Base-by-base conservation (phyloP, 2,888 invertebrate genomes). In the Archips xylosteana region DNA sequence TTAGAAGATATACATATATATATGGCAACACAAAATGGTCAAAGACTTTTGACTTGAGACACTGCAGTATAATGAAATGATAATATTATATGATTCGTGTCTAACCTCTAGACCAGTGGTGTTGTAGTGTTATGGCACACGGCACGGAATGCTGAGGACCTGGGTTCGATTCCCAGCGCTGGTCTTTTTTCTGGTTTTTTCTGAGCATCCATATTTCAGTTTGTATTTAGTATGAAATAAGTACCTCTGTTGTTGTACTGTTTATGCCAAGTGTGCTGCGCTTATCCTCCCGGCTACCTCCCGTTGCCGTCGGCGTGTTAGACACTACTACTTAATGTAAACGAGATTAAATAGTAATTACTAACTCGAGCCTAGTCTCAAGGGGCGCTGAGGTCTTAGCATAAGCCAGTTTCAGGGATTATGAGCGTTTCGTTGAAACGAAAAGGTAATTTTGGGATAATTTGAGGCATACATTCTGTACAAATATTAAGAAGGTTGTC, bases 321-420 rank as follows among this genome's bases (percentile, higher is more conserved):
- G 32, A 57, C 57, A 57, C 57, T 57, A 57, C 54, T 32, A 32
- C 57, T 57, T 57, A 57, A 57, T 57, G 57, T 57, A 57, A 57
- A 57, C 57, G 32, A 32, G 57, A 57, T 57, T 57, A 57, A 61
- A 36, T 61, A 61, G 61, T 39, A 61, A 61, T 61, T 61, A 36
- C 61, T 39, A 61, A 39, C 36, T 57, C 57, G 4, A 32, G 57
- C 57, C 57, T 57, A 57, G 57, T 57, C 57, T 57, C 57, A 12
- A 8, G 57, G 32, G 57, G 32, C 51, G 8, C 23, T 15, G 0
- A 9, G 12, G 57, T 32, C 12, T 57, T 6, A 57, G 12, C 10
- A 32, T 57, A 32, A 32, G 32, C 57, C 57, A 57, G 57, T 54
- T 57, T 32, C 32, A 0, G 32, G 32, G 57, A 57, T 32, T 57